Percentiles rank a stretch among this genome's conserved stretches.
phyloP scores from a whole-genome alignment of 2,797 vertebrate genomes.

The Anguilla megastoma region DNA sequence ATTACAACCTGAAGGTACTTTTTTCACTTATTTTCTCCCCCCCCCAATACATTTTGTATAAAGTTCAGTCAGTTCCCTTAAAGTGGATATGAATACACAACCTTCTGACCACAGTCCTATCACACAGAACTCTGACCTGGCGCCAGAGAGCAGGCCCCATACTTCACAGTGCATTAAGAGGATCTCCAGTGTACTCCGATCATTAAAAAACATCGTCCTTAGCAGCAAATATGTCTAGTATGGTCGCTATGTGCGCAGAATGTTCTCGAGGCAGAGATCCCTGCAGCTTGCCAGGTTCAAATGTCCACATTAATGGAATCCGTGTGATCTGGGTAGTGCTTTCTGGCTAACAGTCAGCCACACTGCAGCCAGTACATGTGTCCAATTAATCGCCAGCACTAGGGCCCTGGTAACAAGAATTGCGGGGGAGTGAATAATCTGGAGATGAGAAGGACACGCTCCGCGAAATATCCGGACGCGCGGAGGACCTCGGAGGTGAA shows the following conservation, averaged over 20 bases:
- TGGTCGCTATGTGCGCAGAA: constrained; percentile 50
- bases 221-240: constrained; percentile 35
- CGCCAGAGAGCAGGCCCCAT: constrained; percentile 62
- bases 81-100: constrained; percentile 54
- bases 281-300: constrained; percentile 31
- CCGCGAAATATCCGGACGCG: background rate
- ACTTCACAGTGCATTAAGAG: constrained; percentile 84
- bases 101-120: constrained; percentile 53
- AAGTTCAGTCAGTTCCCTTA: constrained; percentile 56
- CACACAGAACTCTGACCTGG: constrained; percentile 66
- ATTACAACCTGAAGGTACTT: background rate
- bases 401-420: background rate
- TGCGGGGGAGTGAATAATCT: background rate
- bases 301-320: background rate
- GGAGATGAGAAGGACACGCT: background rate
- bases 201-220: constrained; percentile 54
- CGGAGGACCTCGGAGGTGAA: background rate
- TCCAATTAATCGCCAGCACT: background rate
- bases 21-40: background rate
- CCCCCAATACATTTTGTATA: constrained; percentile 13
- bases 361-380: background rate
- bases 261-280: constrained; percentile 27
- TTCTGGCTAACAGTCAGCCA: background rate
- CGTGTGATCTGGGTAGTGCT: background rate
- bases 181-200: constrained; percentile 80